Evolutionary conservation across 92 coral and sea anemone genomes (phyloP).

Genomic region (Parazoanthus darwini): DNA sequence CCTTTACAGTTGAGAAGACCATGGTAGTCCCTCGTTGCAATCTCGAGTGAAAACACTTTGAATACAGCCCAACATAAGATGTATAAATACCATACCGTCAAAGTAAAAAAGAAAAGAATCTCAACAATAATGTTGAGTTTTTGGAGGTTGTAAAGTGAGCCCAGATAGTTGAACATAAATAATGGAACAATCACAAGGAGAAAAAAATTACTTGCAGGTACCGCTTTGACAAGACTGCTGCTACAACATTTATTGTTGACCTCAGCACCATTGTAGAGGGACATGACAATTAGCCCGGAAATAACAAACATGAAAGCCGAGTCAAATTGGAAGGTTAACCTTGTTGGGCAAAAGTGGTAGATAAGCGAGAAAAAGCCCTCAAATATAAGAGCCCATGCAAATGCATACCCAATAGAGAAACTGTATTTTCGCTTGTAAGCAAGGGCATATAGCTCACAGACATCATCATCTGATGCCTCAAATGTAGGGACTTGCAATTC

Average conservation of each 20-base stretch:
- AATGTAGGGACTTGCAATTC: constrained; percentile 65
- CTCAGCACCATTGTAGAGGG: constrained; percentile 75
- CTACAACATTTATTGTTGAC: constrained; percentile 49
- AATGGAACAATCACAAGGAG: constrained; percentile 81
- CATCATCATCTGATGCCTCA: constrained; percentile 30
- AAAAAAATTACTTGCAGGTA: constrained; percentile 70
- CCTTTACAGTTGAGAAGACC: constrained; percentile 50
- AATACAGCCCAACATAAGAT: constrained; percentile 74
- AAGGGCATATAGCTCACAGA: constrained; percentile 53
- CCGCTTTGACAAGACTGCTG: constrained; percentile 55
- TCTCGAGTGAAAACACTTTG: constrained; percentile 53
- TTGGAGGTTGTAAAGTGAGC: constrained; percentile 52
- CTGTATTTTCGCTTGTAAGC: constrained; percentile 70
- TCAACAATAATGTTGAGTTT: constrained; percentile 26
- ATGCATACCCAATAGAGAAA: constrained; percentile 86
- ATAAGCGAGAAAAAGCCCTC: constrained; percentile 88
- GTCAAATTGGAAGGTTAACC: constrained; percentile 92
- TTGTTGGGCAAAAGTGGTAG: constrained; percentile 88
- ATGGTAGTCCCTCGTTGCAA: constrained; percentile 37
- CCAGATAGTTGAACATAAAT: constrained; percentile 81
- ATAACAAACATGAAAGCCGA: constrained; percentile 97
- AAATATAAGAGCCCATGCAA: constrained; percentile 91
- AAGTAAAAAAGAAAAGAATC: constrained; percentile 49
- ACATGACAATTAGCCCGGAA: constrained; percentile 79
- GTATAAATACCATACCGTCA: constrained; percentile 62